Percentiles rank a stretch among this genome's conserved stretches.
Conservation (phyloP, 2,888 invertebrate genomes). For the Conops quadrifasciatus region DNA sequence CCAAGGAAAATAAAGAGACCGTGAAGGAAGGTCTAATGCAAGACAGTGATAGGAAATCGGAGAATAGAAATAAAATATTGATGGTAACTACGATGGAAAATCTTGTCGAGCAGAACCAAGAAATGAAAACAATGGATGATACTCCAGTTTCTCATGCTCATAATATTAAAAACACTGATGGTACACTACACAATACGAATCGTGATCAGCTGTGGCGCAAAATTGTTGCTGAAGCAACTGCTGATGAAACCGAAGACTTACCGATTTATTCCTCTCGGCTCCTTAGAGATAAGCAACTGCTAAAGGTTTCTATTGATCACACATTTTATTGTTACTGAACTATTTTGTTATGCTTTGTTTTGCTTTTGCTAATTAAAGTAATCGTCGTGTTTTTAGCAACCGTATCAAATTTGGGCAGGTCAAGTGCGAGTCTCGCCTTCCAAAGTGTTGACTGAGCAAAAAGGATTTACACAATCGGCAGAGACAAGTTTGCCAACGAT, state of each 20-base stretch:
- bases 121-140: too few species aligned
- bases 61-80: neutral
- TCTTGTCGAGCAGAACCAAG: too few species aligned
- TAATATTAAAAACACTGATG: neutral
- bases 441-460: slow-evolving; percentile 11
- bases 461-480: neutral
- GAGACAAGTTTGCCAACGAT: neutral
- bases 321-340: neutral
- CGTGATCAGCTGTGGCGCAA: slow-evolving; percentile 7
- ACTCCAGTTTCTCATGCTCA: neutral
- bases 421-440: slow-evolving; percentile 7
- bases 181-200: neutral
- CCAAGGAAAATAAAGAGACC: neutral
- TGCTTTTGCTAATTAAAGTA: slow-evolving; percentile 17
- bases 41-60: neutral
- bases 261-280: neutral
- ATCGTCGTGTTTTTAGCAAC: slow-evolving; percentile 12
- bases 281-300: neutral
- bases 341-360: slow-evolving; percentile 1
- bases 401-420: slow-evolving; percentile 29
- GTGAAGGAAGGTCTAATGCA: neutral
- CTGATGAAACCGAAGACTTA: slow-evolving; percentile 15
- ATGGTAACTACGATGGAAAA: neutral
- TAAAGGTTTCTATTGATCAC: neutral
- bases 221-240: slow-evolving; percentile 7